Percentiles rank a stretch among this genome's conserved stretches.
These are phyloP conservation scores for Myiagra hebetior DNA, from an alignment of 2,113 vertebrate species.

Conservation along the genomic window DNA sequence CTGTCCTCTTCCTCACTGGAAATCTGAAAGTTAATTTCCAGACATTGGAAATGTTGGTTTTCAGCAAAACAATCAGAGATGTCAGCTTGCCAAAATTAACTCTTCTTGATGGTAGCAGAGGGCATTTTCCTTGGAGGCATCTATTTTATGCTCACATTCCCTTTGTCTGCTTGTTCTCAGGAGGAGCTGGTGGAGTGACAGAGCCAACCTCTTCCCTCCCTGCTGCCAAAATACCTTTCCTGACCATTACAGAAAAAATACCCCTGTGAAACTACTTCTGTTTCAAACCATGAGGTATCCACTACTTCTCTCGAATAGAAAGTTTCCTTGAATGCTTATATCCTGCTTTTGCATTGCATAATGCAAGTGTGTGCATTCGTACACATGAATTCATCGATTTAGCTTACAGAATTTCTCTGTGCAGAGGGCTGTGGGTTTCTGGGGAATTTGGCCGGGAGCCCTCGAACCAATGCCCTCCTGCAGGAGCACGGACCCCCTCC, in stretches of 20 bases:
- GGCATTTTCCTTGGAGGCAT: background rate
- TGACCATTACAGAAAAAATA: background rate
- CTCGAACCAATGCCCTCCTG: accelerated
- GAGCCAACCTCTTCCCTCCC: background rate
- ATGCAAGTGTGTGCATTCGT: background rate
- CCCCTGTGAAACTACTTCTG: background rate
- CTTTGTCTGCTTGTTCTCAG: background rate
- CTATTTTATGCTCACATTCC: background rate
- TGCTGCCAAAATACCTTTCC: background rate
- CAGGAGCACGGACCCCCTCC: background rate
- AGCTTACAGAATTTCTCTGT: background rate
- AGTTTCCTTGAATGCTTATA: background rate
- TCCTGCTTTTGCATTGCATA: background rate
- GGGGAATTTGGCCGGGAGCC: background rate
- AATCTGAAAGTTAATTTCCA: conserved; percentile 67
- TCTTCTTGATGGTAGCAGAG: background rate
- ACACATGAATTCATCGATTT: background rate
- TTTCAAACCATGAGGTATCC: background rate
- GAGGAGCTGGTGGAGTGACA: background rate
- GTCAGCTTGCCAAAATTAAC: conserved; percentile 67
- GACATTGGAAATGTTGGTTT: conserved; percentile 9
- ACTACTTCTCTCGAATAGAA: background rate
- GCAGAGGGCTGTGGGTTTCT: background rate
- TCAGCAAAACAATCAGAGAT: conserved; percentile 34
- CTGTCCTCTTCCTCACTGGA: conserved; percentile 47